These are phyloP conservation scores for Penelope pileata DNA, from an alignment of 2,113 vertebrate species.

Conservation along the genomic window DNA sequence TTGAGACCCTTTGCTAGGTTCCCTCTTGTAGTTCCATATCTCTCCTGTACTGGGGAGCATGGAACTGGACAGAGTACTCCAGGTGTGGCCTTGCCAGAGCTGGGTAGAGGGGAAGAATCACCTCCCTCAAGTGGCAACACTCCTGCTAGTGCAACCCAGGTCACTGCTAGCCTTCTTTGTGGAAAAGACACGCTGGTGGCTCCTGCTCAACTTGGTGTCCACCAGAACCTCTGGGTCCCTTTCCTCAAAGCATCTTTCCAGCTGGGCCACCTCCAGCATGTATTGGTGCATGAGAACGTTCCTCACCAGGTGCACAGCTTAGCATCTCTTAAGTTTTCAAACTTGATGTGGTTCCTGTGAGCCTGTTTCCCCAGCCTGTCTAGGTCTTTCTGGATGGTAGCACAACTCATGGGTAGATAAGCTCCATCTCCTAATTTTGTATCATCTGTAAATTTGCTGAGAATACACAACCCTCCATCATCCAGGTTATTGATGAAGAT, in stretches of 20 bases:
- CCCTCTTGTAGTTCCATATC: background rate
- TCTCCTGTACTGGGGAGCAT: background rate
- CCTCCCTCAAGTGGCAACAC: rapidly evolving
- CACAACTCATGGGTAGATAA: background rate
- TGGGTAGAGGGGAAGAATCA: background rate
- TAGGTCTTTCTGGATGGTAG: background rate
- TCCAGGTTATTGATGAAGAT: background rate
- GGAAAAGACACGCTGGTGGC: background rate
- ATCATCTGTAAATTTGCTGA: background rate
- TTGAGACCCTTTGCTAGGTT: background rate
- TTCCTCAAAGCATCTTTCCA: background rate
- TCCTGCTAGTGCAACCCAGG: background rate
- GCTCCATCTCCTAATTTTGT: background rate
- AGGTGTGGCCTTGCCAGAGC: background rate
- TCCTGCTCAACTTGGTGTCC: background rate
- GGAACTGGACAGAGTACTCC: background rate
- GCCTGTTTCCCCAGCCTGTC: background rate
- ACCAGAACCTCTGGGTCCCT: background rate
- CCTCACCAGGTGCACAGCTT: background rate
- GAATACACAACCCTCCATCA: background rate
- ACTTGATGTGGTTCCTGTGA: background rate
- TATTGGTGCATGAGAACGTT: background rate
- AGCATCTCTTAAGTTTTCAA: background rate
- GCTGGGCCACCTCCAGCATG: background rate
- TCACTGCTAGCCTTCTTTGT: background rate